Evolutionary conservation across 2,113 vertebrate species (phyloP).

Genomic region (Camelus bactrianus): DNA sequence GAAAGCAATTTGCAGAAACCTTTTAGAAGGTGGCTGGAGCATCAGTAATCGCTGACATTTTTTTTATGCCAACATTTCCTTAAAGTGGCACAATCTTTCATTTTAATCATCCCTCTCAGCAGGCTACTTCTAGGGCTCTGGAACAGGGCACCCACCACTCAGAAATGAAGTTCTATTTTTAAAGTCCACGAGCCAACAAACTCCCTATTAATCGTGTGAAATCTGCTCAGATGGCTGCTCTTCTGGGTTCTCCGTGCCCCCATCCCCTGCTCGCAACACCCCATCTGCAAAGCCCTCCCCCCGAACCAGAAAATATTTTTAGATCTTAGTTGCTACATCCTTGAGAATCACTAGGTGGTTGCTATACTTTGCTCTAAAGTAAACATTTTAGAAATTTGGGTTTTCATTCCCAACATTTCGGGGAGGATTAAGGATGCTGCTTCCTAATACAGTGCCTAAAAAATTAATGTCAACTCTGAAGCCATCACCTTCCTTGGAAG

Average conservation of each 20-base stretch:
- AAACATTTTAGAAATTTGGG: not conserved
- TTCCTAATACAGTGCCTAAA: not conserved
- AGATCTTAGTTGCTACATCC: constrained; percentile 66
- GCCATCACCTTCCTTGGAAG: not conserved
- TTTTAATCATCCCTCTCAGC: constrained; percentile 81
- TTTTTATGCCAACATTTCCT: constrained; percentile 84
- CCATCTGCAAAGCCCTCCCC: constrained; percentile 76
- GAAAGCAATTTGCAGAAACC: constrained; percentile 84
- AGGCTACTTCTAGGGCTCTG: constrained; percentile 65
- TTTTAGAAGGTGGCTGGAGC: constrained; percentile 81
- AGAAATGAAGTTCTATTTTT: constrained; percentile 80
- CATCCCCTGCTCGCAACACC: constrained; percentile 29
- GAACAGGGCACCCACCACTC: constrained; percentile 71
- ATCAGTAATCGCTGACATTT: constrained; percentile 80
- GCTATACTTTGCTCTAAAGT: constrained; percentile 68
- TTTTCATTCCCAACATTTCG: constrained; percentile 56
- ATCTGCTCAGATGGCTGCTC: constrained; percentile 79
- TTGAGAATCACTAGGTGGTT: constrained; percentile 65
- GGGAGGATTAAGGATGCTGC: not conserved
- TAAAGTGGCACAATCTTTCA: constrained; percentile 79
- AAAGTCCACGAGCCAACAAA: constrained; percentile 76
- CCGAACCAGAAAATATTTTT: constrained; percentile 74
- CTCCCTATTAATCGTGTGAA: constrained; percentile 79
- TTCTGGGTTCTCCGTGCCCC: constrained; percentile 61
- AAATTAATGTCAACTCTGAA: not conserved